Evolutionary conservation across 2,113 vertebrate genomes (phyloP).

Genomic region (human (Homo sapiens)): DNA sequence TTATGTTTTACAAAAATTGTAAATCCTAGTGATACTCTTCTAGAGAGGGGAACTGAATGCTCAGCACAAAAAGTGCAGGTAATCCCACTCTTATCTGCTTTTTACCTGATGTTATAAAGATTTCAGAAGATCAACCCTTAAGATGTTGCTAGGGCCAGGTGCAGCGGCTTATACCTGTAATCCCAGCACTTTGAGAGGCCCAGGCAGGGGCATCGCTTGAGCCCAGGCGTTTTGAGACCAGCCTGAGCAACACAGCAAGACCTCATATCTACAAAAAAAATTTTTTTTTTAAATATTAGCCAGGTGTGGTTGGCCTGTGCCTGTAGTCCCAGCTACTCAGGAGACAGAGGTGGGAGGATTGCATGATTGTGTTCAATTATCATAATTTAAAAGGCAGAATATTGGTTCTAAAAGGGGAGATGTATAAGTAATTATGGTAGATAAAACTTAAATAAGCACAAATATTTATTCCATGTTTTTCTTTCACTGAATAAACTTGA

Average conservation of each 20-base stretch:
- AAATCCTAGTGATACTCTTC: not conserved
- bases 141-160: not conserved
- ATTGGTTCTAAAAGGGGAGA: not conserved
- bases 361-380: not conserved
- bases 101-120: not conserved
- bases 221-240: too few species aligned
- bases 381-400: not conserved
- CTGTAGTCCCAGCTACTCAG: too few species aligned
- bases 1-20: not conserved
- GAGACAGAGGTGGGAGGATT: too few species aligned
- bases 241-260: too few species aligned
- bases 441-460: not conserved
- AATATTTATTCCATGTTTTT: not conserved
- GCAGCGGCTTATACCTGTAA: too few species aligned
- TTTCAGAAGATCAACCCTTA: not conserved
- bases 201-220: too few species aligned
- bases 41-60: not conserved
- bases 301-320: too few species aligned
- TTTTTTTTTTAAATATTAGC: accelerated
- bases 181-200: too few species aligned
- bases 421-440: not conserved
- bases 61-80: not conserved
- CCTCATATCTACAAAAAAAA: too few species aligned
- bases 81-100: not conserved
- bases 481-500: not conserved